A percentile compares a stretch with the other conserved stretches of the same genome.
phyloP scores from a whole-genome alignment of 2,888 invertebrate species.

The Encarsia formosa region DNA sequence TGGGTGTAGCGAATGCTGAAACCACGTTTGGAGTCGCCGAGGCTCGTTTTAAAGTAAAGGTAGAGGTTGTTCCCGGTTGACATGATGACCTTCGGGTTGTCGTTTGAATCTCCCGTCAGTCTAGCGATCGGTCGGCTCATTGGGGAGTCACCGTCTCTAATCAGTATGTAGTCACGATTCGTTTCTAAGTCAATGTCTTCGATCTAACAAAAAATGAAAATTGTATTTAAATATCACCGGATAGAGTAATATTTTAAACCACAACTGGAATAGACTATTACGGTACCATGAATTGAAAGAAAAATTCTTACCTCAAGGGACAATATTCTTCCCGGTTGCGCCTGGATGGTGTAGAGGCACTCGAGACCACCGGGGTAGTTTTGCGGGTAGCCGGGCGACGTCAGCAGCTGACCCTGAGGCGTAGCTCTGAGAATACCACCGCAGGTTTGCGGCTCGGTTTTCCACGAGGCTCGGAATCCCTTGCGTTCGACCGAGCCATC shows the following conservation, averaged over 20 bases:
- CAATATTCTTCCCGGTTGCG: conserved; percentile 86
- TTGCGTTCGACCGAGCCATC: conserved; percentile 90
- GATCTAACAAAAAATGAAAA: conserved; percentile 51
- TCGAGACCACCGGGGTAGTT: conserved; percentile 94
- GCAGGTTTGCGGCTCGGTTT: conserved; percentile 89
- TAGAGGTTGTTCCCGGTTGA: conserved; percentile 87
- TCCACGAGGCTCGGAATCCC: conserved; percentile 92
- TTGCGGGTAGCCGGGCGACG: conserved; percentile 88
- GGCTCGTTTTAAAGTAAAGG: conserved; percentile 85
- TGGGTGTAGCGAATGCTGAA: conserved; percentile 83
- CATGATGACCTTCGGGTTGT: conserved; percentile 76
- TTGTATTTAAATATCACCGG: background rate
- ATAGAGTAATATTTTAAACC: too few species aligned
- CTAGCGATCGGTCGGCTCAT: conserved; percentile 79
- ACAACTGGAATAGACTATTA: too few species aligned
- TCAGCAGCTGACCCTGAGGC: conserved; percentile 81
- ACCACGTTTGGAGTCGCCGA: conserved; percentile 85
- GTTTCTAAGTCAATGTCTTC: conserved; percentile 80
- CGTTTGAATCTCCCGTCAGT: conserved; percentile 72
- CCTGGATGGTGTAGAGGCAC: conserved; percentile 87
- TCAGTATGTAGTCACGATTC: conserved; percentile 79
- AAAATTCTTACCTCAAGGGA: conserved; percentile 68
- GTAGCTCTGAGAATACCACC: conserved; percentile 85
- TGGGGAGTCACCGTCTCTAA: conserved; percentile 88
- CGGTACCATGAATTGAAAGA: background rate